Base-by-base conservation (phyloP, 2,113 vertebrate genomes). In the Danio rerio region DNA sequence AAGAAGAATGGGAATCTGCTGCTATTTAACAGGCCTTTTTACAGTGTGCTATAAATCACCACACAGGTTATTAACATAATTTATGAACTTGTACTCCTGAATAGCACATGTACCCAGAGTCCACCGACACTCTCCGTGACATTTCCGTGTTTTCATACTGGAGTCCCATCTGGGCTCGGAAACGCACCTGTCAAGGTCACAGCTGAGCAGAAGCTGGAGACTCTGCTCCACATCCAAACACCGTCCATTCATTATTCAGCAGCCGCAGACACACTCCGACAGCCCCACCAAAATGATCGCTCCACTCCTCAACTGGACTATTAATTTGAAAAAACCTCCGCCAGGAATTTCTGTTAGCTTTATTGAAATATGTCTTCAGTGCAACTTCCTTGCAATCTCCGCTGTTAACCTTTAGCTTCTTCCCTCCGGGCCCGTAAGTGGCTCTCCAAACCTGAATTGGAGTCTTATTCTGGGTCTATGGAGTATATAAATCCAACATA, bases 331-430 rank as follows among this genome's bases (percentile, higher is more conserved):
- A 84, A 87, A 78, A 73, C 69, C 84, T 76, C 80, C 18, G 2
- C 55, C 2, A 83, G 80, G 77, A 72, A 77, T 81, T 82, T 78
- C 84, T 72, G 45, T 85, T 84, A 63, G 61, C 76, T 66, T 88
- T 81, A 85, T 79, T 85, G 83, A 86, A 88, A 89, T 73, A 52
- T 86, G 79, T 80, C 66, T 5, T 69, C 81, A 81, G 58, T 66
- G 84, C 81, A 65, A 80, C 63, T 72, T 77, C 65, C 31, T 21
- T 80, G 53, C 74, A 73, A 40, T 84, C 53, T 71, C 16, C 16
- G 43, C 80, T 80, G 65, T 82, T 83, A 81, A 75, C 80, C 61
- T 16, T 73, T 85, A 75, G 69, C 63, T 49, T 71, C 21, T 70
- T 66, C 52, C 43, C 76, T 50, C 49, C 7, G 16, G 45, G 72